phyloP scores from a whole-genome alignment of 2,113 vertebrate species.

The Brachionichthys hirsutus region DNA sequence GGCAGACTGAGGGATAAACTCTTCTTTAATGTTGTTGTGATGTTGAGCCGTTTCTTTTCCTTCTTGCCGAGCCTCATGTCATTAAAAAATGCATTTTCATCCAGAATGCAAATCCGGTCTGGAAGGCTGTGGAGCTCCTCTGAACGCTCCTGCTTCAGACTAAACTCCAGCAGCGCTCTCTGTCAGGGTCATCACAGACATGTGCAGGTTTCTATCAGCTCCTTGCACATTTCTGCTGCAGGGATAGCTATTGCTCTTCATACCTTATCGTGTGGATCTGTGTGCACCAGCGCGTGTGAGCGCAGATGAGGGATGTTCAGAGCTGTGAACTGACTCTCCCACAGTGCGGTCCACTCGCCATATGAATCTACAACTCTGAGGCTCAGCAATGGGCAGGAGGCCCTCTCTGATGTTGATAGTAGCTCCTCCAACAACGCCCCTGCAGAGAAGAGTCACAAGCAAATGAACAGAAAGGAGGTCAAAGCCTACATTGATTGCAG shows the following conservation, averaged over 20 bases:
- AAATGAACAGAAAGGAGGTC: background rate
- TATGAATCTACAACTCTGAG: slow-evolving; percentile 77
- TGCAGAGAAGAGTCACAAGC: slow-evolving; percentile 19
- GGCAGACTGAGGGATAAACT: slow-evolving; percentile 78
- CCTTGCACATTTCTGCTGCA: background rate
- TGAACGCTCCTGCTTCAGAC: slow-evolving; percentile 48
- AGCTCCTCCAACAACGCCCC: slow-evolving; percentile 18
- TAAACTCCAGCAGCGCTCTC: slow-evolving; percentile 78
- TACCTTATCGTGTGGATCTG: slow-evolving; percentile 78
- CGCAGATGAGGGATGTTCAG: slow-evolving; percentile 80
- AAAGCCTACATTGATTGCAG: no score
- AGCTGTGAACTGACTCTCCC: slow-evolving; percentile 78
- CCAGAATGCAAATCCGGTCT: slow-evolving; percentile 73
- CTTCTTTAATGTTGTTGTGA: slow-evolving; percentile 56
- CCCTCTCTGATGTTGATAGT: background rate
- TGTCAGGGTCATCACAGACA: slow-evolving; percentile 30
- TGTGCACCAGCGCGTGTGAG: slow-evolving; percentile 80
- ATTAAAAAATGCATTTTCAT: slow-evolving; percentile 79
- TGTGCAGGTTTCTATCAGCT: background rate
- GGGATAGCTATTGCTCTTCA: background rate
- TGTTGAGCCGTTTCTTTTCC: slow-evolving; percentile 69
- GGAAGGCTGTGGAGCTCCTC: slow-evolving; percentile 73
- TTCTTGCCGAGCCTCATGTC: slow-evolving; percentile 75
- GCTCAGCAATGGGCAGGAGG: slow-evolving; percentile 25
- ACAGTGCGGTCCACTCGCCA: slow-evolving; percentile 74